A percentile compares a stretch with the other conserved stretches of the same genome.
phyloP scores from a whole-genome alignment of 1,140 invertebrate genomes.

The Diuraphis noxia region DNA sequence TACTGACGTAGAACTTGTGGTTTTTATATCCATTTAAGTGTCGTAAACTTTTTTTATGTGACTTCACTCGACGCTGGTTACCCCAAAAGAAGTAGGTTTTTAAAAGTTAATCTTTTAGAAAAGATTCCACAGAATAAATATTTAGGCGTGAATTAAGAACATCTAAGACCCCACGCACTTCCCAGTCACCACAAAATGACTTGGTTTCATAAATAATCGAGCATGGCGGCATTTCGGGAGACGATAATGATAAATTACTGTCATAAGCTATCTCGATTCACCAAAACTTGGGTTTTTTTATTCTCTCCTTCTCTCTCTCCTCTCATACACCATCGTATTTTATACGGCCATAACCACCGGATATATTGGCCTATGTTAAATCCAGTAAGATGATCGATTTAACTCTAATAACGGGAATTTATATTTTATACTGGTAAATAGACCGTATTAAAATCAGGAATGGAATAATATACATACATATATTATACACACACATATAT shows the following conservation, averaged over 20 bases:
- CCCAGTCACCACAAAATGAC: background rate
- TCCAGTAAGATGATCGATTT: conserved; percentile 23
- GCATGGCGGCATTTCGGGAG: background rate
- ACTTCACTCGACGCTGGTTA: background rate
- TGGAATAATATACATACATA: background rate
- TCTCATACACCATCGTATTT: background rate
- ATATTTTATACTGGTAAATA: conserved; percentile 19
- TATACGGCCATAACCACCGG: background rate
- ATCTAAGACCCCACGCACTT: background rate
- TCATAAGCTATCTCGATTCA: conserved; percentile 41
- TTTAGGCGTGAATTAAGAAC: background rate
- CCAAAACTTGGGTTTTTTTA: background rate
- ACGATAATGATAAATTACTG: conserved; percentile 51
- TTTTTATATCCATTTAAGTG: conserved; percentile 7
- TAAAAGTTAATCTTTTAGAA: conserved; percentile 41
- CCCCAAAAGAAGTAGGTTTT: background rate
- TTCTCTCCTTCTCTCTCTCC: background rate
- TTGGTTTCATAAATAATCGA: conserved; percentile 40
- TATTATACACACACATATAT: too few relatives aligned
- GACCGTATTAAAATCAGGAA: background rate
- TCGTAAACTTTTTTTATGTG: conserved; percentile 12
- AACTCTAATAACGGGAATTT: conserved; percentile 19
- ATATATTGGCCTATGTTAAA: conserved; percentile 19
- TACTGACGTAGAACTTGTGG: background rate
- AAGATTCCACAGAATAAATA: background rate